phyloP scores from a whole-genome alignment of 2,888 invertebrate genomes.

The Sepiola atlantica region DNA sequence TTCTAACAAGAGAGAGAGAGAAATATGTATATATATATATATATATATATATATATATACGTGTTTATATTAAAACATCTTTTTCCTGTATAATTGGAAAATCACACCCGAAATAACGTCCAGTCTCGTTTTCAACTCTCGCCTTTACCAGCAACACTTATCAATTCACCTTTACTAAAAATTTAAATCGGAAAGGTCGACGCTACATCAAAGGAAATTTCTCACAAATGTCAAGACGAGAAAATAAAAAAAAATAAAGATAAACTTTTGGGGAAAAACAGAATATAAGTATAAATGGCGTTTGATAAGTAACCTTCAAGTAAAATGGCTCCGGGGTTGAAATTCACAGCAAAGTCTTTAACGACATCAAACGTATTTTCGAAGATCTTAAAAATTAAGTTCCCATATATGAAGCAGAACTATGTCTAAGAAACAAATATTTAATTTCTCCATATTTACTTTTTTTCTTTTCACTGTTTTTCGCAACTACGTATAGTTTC shows the following conservation, averaged over 20 bases:
- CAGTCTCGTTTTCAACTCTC: not conserved
- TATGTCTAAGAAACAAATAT: not conserved
- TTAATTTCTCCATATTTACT: not conserved
- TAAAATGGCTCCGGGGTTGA: not conserved
- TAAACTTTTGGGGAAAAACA: not conserved
- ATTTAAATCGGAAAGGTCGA: not conserved
- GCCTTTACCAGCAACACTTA: not conserved
- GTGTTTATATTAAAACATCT: no score
- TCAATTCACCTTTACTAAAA: not conserved
- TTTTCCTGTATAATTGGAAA: not conserved
- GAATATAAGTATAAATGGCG: not conserved
- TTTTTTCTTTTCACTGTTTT: not conserved
- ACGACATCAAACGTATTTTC: slow-evolving; percentile 8
- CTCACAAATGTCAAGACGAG: not conserved
- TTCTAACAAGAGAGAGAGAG: no score
- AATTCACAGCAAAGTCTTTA: slow-evolving; percentile 21
- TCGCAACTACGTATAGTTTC: no score
- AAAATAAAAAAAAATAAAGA: not conserved
- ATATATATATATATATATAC: not conserved
- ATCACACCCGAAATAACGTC: not conserved
- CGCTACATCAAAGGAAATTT: not conserved
- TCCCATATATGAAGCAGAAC: not conserved
- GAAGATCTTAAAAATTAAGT: not conserved
- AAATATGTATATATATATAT: not conserved
- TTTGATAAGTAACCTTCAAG: slow-evolving; percentile 21